Evolutionary conservation across 1,140 invertebrate genomes (phyloP), one percentile per base, ranked within the genome.

Genomic region (Drosophila tsacasi): DNA sequence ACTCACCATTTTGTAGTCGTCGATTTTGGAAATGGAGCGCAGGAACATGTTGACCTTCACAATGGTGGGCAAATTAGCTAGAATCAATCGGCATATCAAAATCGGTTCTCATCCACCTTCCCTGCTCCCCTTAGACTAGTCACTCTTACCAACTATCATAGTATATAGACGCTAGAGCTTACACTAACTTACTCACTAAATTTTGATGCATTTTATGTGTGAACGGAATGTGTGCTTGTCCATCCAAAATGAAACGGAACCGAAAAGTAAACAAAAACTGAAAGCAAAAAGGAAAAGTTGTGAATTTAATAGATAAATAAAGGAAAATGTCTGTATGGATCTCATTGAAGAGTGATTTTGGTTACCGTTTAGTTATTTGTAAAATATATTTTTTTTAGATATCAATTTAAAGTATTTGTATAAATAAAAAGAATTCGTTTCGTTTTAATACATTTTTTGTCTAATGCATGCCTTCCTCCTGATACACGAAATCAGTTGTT

Each of bases 1-100:
- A 98, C 97, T 98, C 97, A 98, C 97, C 98, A 99, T 99, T 95
- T 98, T 98, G 95, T 98, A 98, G 97, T 99, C 98, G 95, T 98
- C 97, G 95, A 99, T 99, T 97, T 98, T 98, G 95, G 97, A 98
- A 95, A 99, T 99, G 94, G 97, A 98, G 89, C 98, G 96, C 77
- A 99, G 96, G 94, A 96, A 98, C 94, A 98, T 96, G 96, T 99
- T 98, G 95, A 99, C 97, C 92, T 94, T 92, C 90, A 97, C 97
- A 94, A 95, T 94, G 93, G 97, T 97, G 87, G 97, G 95, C 93
- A 94, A 95, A 94, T 96, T 96, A 94, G 93, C 95, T 95, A 94
- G 78, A 93, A 92, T 73, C 69, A 74, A 74, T 74, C 46, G 71
- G 69, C 69, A 73, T 74, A 83, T 87, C 63, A 89, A 75, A 89